Evolutionary conservation across 2,888 invertebrate species (phyloP).

Genomic region (Ariolimax columbianus): DNA sequence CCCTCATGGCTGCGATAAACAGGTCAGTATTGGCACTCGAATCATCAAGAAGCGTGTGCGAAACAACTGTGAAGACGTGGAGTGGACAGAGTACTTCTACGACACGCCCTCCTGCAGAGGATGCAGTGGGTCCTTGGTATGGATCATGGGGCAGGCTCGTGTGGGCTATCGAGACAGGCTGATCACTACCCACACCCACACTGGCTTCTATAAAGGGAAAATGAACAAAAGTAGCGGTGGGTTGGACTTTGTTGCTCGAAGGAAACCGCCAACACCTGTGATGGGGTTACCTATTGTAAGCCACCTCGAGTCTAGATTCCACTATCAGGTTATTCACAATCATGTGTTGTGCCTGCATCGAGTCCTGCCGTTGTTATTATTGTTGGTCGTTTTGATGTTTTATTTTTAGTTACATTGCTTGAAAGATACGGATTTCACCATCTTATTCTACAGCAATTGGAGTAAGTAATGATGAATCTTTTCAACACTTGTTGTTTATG

Average conservation of each 20-base stretch:
- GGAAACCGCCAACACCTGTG: not conserved
- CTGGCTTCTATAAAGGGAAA: not conserved
- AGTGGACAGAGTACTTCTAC: conserved; percentile 22
- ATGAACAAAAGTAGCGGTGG: conserved; percentile 14
- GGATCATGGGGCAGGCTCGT: conserved; percentile 20
- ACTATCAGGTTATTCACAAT: too few relatives aligned
- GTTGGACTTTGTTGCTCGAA: not conserved
- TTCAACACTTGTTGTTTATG: too few relatives aligned
- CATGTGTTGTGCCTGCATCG: too few relatives aligned
- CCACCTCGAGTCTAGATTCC: too few relatives aligned
- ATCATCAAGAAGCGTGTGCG: not conserved
- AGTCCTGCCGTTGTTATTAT: too few relatives aligned
- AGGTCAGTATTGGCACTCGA: not conserved
- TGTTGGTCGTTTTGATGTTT: too few relatives aligned
- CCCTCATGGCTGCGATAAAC: conserved; percentile 1
- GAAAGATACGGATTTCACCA: too few relatives aligned
- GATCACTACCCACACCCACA: conserved; percentile 33
- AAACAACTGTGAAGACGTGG: not conserved
- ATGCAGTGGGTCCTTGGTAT: conserved; percentile 17
- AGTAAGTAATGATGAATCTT: too few relatives aligned
- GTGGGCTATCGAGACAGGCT: conserved; percentile 13
- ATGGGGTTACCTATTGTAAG: not conserved
- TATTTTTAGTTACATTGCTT: too few relatives aligned
- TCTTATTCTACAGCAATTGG: too few relatives aligned
- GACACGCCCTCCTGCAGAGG: conserved; percentile 13